Evolutionary conservation across 2,113 vertebrate genomes (phyloP).

Genomic region (Sphaerodactylus townsendi): DNA sequence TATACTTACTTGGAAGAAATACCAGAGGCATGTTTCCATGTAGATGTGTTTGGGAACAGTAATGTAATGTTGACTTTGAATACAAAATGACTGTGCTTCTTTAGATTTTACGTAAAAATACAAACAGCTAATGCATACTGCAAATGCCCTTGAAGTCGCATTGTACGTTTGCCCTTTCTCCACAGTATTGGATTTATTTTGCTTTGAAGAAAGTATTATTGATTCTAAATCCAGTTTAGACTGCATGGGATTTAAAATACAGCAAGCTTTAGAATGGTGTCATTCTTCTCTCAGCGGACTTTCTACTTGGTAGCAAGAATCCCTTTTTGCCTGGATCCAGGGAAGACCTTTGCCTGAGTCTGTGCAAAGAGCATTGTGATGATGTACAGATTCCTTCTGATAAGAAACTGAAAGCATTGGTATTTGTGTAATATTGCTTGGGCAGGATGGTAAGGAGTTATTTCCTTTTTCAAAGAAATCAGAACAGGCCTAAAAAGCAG

Average conservation of each 20-base stretch:
- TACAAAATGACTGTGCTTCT: constrained; percentile 3
- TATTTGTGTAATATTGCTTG: not conserved
- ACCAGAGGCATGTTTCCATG: no score
- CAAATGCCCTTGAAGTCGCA: not conserved
- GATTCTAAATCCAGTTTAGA: constrained; percentile 47
- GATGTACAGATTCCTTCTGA: constrained; percentile 15
- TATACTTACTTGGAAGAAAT: not conserved
- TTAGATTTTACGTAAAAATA: constrained; percentile 1
- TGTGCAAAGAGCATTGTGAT: not conserved
- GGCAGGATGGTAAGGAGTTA: not conserved
- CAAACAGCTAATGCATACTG: not conserved
- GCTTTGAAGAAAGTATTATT: constrained; percentile 34
- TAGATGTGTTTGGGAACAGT: not conserved
- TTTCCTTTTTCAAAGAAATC: not conserved
- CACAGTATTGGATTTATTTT: not conserved
- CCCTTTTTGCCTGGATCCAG: constrained; percentile 24
- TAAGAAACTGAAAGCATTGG: constrained; percentile 26
- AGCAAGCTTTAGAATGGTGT: not conserved
- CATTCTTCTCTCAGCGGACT: constrained; percentile 49
- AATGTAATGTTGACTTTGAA: not conserved
- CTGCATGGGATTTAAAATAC: constrained; percentile 23
- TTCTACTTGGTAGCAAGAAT: constrained; percentile 50
- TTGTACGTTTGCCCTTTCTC: not conserved
- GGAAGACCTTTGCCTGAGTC: not conserved
- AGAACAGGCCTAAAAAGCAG: not conserved